Base-by-base conservation (phyloP, 2,888 invertebrate species). In the Chymomyza fuscimana region DNA sequence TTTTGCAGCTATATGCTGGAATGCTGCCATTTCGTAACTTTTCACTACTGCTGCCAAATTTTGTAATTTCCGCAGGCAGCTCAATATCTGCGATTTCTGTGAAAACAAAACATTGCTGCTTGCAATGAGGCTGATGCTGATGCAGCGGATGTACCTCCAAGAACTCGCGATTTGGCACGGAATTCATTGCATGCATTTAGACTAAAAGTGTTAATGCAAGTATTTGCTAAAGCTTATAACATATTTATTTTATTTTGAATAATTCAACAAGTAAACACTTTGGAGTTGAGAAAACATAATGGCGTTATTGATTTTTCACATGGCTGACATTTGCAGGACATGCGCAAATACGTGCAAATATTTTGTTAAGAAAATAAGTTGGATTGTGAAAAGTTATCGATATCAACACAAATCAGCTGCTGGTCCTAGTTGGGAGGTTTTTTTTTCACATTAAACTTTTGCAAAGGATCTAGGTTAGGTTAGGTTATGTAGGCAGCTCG, bases 1-100 rank as follows among this genome's bases (percentile, higher is more conserved):
- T 92, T 70, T 90, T 91, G 74, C 89, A 91, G 5, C 86, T 85
- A 12, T 89, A 90, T 16, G 84, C 73, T 12, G 86, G 82, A 16
- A 91, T 86, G 51, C 88, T 89, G 1, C 91, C 92, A 75, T 91
- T 92, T 76, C 89, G 89, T 63, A 91, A 69, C 63, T 92, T 92
- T 69, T 92, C 92, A 65, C 77, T 87, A 65, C 84, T 85, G 2
- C 83, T 83, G 9, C 90, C 88, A 25, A 90, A 91, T 72, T 92
- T 92, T 15, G 91, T 91, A 72, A 92, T 90, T 81, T 92, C 92
- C 9, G 91, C 91, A 40, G 92, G 92, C 63, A 92, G 78, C 74
- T 92, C 92, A 56, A 92, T 92, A 61, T 92, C 92, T 51, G 91
- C 91, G 19, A 92, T 91, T 76, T 92, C 92, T 7, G 92, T 92